Conservation (phyloP, 2,113 vertebrate species). For the Zosterops japonicus region DNA sequence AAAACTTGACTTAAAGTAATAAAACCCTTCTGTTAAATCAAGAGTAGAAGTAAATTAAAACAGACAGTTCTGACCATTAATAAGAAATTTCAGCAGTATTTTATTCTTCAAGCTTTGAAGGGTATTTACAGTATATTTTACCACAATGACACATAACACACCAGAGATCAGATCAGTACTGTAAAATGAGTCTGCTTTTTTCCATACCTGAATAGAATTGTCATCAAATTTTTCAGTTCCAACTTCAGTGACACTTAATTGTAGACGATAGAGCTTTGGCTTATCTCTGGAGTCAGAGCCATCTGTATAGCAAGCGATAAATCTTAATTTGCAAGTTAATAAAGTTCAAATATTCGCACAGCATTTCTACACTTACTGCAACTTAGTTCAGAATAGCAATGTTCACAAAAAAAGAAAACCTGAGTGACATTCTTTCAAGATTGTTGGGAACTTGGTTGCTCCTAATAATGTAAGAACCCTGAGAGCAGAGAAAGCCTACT, state of each 20-base stretch:
- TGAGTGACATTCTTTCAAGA: background rate
- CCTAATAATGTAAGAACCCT: background rate
- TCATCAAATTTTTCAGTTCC: constrained; percentile 92
- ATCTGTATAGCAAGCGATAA: constrained; percentile 73
- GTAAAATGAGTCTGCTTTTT: background rate
- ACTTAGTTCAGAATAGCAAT: background rate
- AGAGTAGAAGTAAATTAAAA: background rate
- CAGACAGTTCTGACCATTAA: background rate
- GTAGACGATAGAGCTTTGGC: constrained; percentile 97
- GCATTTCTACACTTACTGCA: background rate
- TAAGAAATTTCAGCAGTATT: background rate
- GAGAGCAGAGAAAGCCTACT: background rate
- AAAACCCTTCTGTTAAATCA: background rate
- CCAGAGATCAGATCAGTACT: background rate
- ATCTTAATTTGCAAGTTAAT: background rate
- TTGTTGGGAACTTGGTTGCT: background rate
- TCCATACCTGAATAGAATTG: constrained; percentile 90
- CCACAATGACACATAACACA: background rate
- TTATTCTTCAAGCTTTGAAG: background rate
- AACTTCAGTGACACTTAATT: constrained; percentile 95
- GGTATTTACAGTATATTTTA: background rate
- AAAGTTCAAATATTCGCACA: background rate
- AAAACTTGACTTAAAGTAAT: background rate
- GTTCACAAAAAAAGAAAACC: background rate
- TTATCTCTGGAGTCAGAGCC: constrained; percentile 98